Evolutionary conservation across 1,140 invertebrate species (phyloP), one percentile per base, ranked within the genome.

Genomic region (Tigriopus japonicus): DNA sequence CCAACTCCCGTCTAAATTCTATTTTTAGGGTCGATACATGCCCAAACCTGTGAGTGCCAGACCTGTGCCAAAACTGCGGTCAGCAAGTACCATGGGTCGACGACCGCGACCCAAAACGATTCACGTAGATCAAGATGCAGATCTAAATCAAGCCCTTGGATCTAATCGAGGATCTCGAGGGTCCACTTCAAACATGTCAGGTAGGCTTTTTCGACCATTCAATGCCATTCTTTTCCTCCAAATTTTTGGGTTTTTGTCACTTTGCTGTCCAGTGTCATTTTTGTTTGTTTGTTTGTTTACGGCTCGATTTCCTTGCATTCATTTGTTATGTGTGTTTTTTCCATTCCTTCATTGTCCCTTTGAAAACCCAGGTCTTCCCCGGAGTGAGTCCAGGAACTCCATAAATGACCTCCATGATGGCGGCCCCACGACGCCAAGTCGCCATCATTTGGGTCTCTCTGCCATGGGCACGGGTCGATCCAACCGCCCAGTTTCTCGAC

Each of bases 61-160:
- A 69, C 70, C 66, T 52, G 66, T 64, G 13, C 65, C 66, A 12
- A 68, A 67, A 61, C 52, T 68, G 59, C 55, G 67, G 19, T 55
- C 62, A 2, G 56, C 56, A 60, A 14, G 19, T 40, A 62, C 55
- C 58, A 64, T 71, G 63, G 68, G 73, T 62, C 70, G 70, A 67
- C 76, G 85, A 58, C 84, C 84, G 53, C 73, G 86, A 40, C 86
- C 86, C 42, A 88, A 87, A 73, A 88, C 86, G 14, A 89, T 90
- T 63, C 86, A 88, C 67, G 85, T 87, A 53, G 86, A 88, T 70
- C 80, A 80, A 66, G 81, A 81, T 62, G 73, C 82, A 41, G 53
- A 62, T 41, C 28, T 62, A 14, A 56, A 62, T 54, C 40, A 35
- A 12, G 66, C 76, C 84, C 63, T 78, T 83, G 62, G 21, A 54